phyloP scores from a whole-genome alignment of 2,113 vertebrate genomes.

The Cnemophilus loriae region DNA sequence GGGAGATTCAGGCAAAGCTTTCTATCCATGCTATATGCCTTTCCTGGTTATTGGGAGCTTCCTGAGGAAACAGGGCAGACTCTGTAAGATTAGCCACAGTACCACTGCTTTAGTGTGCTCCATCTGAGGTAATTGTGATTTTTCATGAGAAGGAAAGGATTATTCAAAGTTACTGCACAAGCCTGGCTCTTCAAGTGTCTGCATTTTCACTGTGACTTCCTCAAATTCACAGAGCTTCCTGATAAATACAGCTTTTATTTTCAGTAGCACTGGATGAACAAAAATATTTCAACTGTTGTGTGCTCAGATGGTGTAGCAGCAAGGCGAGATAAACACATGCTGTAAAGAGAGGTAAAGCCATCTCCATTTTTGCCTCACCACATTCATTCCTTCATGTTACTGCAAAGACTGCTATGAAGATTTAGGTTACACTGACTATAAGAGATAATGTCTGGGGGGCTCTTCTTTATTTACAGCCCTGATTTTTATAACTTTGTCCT shows the following conservation, averaged over 20 bases:
- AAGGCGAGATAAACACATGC: neutral
- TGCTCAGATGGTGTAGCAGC: neutral
- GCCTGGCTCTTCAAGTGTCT: neutral
- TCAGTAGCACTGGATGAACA: neutral
- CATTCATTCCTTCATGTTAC: neutral
- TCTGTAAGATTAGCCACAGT: neutral
- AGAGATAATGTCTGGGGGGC: neutral
- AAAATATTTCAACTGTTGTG: neutral
- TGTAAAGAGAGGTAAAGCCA: neutral
- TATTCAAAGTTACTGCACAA: neutral
- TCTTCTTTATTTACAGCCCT: neutral
- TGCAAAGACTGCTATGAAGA: neutral
- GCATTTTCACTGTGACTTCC: neutral
- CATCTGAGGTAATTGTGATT: neutral
- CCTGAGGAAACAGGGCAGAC: neutral
- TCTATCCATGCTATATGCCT: neutral
- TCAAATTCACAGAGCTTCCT: neutral
- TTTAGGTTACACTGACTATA: neutral
- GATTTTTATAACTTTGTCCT: neutral
- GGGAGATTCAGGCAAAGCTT: neutral
- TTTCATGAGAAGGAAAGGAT: neutral
- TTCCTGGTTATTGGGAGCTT: neutral
- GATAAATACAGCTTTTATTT: neutral
- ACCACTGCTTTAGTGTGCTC: neutral
- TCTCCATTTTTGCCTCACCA: neutral